Evolutionary conservation across 2,797 vertebrate species (phyloP).

Genomic region (Ctenosaura bakeri): DNA sequence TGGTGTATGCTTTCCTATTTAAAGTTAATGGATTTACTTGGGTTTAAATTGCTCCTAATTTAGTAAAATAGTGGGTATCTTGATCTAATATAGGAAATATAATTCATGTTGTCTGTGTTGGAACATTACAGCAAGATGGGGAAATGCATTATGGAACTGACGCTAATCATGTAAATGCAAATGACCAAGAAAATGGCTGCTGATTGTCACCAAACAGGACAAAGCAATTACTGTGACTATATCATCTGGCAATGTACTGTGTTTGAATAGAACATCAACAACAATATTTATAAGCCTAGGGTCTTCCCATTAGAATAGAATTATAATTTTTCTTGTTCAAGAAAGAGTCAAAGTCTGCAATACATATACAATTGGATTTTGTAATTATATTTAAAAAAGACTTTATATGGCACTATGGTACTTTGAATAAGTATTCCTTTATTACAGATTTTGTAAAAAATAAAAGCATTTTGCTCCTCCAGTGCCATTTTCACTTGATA

Average conservation of each 20-base stretch:
- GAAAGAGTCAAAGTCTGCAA: neutral
- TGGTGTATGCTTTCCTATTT: constrained; percentile 51
- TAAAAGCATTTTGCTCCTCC: constrained; percentile 74
- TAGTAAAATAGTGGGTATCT: constrained; percentile 22
- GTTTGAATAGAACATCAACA: neutral
- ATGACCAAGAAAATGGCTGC: constrained; percentile 11
- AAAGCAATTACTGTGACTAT: constrained; percentile 22
- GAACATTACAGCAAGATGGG: neutral
- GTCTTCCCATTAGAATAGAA: neutral
- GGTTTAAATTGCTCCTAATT: constrained; percentile 20
- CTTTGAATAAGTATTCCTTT: constrained; percentile 59
- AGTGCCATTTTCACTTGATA: neutral
- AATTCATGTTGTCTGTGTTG: constrained; percentile 13
- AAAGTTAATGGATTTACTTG: constrained; percentile 35
- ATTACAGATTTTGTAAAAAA: constrained; percentile 72
- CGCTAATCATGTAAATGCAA: constrained; percentile 8
- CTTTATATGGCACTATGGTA: constrained; percentile 18
- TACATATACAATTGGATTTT: constrained; percentile 29
- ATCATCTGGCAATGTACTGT: neutral
- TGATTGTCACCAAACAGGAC: neutral
- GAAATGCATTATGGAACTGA: neutral
- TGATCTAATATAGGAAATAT: constrained; percentile 21
- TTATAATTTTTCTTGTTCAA: constrained; percentile 13
- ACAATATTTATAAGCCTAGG: neutral
- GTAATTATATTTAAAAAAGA: constrained; percentile 33